Evolutionary conservation across 2,797 vertebrate species (phyloP).

Genomic region (Sebastes vulpes): DNA sequence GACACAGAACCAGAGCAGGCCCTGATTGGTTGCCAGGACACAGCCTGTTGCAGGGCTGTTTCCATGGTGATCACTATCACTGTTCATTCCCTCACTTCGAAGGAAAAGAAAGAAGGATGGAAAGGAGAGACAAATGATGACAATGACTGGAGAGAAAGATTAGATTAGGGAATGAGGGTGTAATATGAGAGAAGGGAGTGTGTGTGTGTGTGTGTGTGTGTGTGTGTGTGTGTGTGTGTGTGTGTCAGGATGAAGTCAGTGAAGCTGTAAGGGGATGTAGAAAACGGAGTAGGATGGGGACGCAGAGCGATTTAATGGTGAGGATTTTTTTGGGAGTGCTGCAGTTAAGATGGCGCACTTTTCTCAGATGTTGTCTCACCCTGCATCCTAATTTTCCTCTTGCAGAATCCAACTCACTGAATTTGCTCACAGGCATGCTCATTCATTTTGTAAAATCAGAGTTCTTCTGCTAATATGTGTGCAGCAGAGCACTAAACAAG

Average conservation of each 20-base stretch:
- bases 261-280: neutral
- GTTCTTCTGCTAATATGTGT: neutral
- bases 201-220: neutral
- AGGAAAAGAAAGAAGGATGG: neutral
- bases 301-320: neutral
- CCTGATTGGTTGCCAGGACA: conserved; percentile 69
- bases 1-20: neutral
- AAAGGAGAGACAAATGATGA: conserved; percentile 26
- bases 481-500: neutral
- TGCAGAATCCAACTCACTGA: neutral
- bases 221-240: neutral
- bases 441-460: neutral
- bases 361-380: conserved; percentile 8
- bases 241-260: neutral
- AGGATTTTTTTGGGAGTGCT: conserved; percentile 36
- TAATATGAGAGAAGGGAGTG: neutral
- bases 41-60: conserved; percentile 87
- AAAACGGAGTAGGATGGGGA: neutral
- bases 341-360: conserved; percentile 26
- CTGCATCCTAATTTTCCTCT: conserved; percentile 12
- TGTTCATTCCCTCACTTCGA: neutral
- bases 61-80: conserved; percentile 82
- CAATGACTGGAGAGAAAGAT: conserved; percentile 14
- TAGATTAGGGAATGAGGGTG: neutral
- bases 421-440: neutral